These are phyloP conservation scores for Drosophila diplacantha DNA, from an alignment of 2,888 invertebrate genomes.

Conservation along the genomic window DNA sequence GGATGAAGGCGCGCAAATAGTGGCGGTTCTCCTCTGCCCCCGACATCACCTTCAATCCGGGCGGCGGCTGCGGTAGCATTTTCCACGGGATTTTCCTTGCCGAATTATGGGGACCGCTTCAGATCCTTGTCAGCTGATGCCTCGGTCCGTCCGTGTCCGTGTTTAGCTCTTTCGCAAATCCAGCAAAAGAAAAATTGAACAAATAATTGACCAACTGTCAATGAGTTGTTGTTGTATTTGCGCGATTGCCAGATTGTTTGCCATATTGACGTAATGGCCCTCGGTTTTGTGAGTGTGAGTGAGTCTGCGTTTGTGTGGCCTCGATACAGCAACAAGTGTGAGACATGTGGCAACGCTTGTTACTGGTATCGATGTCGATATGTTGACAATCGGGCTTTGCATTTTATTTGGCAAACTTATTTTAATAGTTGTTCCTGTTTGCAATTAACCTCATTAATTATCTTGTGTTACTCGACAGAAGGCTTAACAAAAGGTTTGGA, in stretches of 20 bases:
- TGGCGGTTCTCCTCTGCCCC: constrained; percentile 74
- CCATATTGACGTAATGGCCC: constrained; percentile 71
- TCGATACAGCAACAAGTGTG: constrained; percentile 65
- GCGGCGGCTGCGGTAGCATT: constrained; percentile 64
- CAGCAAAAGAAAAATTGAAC: constrained; percentile 26
- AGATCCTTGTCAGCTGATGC: constrained; percentile 2
- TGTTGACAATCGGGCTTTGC: too few species aligned
- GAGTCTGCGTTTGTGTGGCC: constrained; percentile 51
- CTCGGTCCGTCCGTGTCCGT: constrained; percentile 11
- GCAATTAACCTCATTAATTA: too few species aligned
- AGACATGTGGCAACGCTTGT: constrained; percentile 24
- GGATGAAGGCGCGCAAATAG: constrained; percentile 72
- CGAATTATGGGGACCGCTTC: constrained; percentile 4
- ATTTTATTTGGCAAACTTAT: not conserved
- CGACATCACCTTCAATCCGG: constrained; percentile 64
- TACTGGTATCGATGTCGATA: not conserved
- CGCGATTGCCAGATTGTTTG: constrained; percentile 70
- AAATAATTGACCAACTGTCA: constrained; percentile 74
- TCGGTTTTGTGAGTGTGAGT: constrained; percentile 42
- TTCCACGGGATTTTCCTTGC: constrained; percentile 1
- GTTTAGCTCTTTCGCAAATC: constrained; percentile 43
- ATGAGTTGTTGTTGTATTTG: constrained; percentile 58
- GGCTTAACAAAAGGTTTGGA: too few species aligned
- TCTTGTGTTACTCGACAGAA: too few species aligned
- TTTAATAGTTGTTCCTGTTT: not conserved